These are phyloP conservation scores for Thymelicus lineola DNA, from an alignment of 2,888 invertebrate genomes.

Conservation along the genomic window DNA sequence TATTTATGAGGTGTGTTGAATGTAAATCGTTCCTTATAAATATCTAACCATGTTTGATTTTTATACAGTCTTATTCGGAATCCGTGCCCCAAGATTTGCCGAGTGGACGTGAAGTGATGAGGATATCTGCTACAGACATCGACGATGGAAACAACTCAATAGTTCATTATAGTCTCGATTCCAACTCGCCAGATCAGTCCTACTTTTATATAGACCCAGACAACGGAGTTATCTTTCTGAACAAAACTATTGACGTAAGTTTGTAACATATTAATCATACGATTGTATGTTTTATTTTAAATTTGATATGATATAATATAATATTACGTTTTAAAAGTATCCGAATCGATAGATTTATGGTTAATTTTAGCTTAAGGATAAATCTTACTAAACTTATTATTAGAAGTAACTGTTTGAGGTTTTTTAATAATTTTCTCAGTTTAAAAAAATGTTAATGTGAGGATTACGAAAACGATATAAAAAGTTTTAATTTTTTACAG, in stretches of 20 bases:
- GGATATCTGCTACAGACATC: conserved; percentile 96
- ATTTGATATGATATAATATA: too few relatives aligned
- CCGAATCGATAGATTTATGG: too few relatives aligned
- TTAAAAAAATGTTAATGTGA: background rate
- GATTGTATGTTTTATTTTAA: too few relatives aligned
- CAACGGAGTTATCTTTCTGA: conserved; percentile 93
- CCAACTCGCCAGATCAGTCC: conserved; percentile 79
- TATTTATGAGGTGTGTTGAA: background rate
- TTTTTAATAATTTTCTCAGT: too few relatives aligned
- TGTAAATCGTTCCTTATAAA: conserved; percentile 2
- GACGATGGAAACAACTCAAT: conserved; percentile 96
- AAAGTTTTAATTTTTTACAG: conserved; percentile 63
- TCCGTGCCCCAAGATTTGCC: conserved; percentile 93
- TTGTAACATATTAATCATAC: background rate
- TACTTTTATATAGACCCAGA: conserved; percentile 93
- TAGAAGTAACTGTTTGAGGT: too few relatives aligned
- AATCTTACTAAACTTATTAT: too few relatives aligned
- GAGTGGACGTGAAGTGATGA: conserved; percentile 91
- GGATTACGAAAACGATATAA: conserved; percentile 11
- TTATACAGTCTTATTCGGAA: conserved; percentile 85
- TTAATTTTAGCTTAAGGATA: too few relatives aligned
- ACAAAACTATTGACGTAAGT: conserved; percentile 87
- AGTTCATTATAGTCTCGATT: conserved; percentile 88
- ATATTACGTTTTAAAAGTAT: too few relatives aligned
- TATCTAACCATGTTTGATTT: conserved; percentile 46